Conservation (phyloP, 1,140 invertebrate genomes). For the Galleria mellonella region DNA sequence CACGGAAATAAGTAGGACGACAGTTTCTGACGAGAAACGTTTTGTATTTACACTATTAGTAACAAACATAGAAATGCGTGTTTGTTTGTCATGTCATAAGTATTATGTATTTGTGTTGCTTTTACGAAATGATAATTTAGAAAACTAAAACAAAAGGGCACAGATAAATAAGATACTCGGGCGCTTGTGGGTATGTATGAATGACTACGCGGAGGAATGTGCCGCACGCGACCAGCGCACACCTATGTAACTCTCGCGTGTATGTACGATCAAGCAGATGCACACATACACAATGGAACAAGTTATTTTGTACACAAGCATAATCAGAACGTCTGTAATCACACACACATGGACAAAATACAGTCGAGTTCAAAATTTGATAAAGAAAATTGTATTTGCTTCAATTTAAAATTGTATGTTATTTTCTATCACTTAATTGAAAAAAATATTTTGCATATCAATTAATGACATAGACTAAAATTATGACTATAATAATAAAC, state of each 20-base stretch:
- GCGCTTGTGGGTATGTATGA: constrained; percentile 41
- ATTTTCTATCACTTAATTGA: too few relatives aligned
- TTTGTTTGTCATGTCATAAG: too few relatives aligned
- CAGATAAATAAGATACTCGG: constrained; percentile 9
- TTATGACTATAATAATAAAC: too few relatives aligned
- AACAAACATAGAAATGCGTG: too few relatives aligned
- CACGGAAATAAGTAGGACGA: too few relatives aligned
- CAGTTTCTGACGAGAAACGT: too few relatives aligned
- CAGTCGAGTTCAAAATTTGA: constrained; percentile 4
- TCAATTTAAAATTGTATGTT: too few relatives aligned
- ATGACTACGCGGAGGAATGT: constrained; percentile 60
- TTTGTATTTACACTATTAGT: too few relatives aligned
- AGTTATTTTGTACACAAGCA: constrained; percentile 50
- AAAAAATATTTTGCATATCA: too few relatives aligned
- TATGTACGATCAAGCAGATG: constrained; percentile 9
- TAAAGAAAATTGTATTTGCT: too few relatives aligned
- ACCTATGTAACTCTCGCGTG: constrained; percentile 15
- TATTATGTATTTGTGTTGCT: too few relatives aligned
- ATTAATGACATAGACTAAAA: too few relatives aligned
- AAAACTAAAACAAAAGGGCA: constrained; percentile 17
- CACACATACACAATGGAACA: constrained; percentile 41
- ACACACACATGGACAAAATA: constrained; percentile 26
- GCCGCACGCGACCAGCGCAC: constrained; percentile 54
- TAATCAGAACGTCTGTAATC: constrained; percentile 26
- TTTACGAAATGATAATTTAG: constrained; percentile 2